Percentiles rank a stretch among this genome's conserved stretches.
phyloP scores from a whole-genome alignment of 1,140 invertebrate species.

The Conopomorpha cramerella region DNA sequence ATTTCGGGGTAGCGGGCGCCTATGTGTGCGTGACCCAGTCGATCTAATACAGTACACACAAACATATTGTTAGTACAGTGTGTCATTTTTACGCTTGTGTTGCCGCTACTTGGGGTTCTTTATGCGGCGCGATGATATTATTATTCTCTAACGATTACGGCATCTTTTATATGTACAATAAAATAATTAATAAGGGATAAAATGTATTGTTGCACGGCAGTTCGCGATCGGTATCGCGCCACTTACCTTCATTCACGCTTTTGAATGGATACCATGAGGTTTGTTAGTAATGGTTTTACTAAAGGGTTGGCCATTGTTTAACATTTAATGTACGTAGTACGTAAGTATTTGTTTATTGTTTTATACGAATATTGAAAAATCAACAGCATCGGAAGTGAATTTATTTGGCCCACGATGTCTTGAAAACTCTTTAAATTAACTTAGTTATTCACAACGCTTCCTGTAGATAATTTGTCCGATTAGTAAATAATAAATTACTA shows the following conservation, averaged over 20 bases:
- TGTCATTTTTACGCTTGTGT: slow-evolving; percentile 61
- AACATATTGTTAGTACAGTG: slow-evolving; percentile 52
- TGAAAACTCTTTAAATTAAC: too few species aligned
- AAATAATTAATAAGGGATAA: slow-evolving; percentile 62
- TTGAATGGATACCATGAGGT: slow-evolving; percentile 29
- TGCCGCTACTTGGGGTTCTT: slow-evolving; percentile 56
- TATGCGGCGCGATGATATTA: slow-evolving; percentile 55
- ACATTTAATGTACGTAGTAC: too few species aligned
- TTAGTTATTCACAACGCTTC: too few species aligned
- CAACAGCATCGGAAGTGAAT: too few species aligned
- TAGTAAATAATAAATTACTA: too few species aligned
- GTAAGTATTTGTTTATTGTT: slow-evolving; percentile 13
- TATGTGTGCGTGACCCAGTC: slow-evolving; percentile 57
- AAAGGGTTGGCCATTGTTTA: slow-evolving; percentile 15
- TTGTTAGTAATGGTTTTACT: slow-evolving; percentile 23
- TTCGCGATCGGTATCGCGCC: slow-evolving; percentile 45
- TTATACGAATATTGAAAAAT: too few species aligned
- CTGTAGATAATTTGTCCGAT: too few species aligned
- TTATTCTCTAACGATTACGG: slow-evolving; percentile 59
- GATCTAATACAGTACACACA: slow-evolving; percentile 56
- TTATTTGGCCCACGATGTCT: too few species aligned
- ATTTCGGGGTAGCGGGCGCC: slow-evolving; percentile 8
- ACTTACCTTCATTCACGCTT: slow-evolving; percentile 40
- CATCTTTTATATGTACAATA: slow-evolving; percentile 59
- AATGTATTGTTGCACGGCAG: slow-evolving; percentile 42